Evolutionary conservation across 2,113 vertebrate species (phyloP).

Genomic region (Dermatemys mawii): DNA sequence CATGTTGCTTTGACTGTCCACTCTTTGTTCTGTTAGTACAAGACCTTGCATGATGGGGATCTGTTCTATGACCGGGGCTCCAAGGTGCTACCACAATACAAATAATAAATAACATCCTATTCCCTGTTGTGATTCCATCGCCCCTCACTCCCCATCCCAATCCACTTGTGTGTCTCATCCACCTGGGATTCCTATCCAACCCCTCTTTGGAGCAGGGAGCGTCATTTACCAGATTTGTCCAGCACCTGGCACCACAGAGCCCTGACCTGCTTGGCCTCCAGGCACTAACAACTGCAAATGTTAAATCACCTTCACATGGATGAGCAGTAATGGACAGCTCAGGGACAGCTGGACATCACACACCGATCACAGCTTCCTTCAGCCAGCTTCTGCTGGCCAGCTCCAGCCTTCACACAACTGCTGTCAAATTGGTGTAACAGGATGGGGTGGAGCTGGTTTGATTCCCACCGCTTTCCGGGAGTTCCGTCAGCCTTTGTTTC

Average conservation of each 20-base stretch:
- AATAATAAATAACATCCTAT: neutral
- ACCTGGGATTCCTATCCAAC: neutral
- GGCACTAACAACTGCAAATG: neutral
- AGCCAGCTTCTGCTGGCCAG: neutral
- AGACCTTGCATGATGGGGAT: neutral
- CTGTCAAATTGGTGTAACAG: neutral
- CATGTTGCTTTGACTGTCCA: neutral
- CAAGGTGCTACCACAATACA: neutral
- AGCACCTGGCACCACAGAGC: neutral
- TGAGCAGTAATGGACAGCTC: neutral
- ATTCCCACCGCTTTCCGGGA: neutral
- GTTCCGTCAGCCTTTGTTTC: neutral
- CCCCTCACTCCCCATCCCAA: neutral
- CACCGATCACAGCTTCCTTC: neutral
- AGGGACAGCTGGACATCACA: neutral
- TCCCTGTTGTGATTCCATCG: no score
- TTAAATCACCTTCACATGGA: neutral
- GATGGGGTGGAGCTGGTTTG: neutral
- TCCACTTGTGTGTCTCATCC: accelerated
- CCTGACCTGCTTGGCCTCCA: accelerated
- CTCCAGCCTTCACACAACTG: accelerated
- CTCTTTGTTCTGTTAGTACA: neutral
- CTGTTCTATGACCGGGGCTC: neutral
- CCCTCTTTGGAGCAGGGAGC: neutral
- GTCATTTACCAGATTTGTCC: neutral